Evolutionary conservation across 2,888 invertebrate genomes (phyloP).

Genomic region (Unio delphinus): DNA sequence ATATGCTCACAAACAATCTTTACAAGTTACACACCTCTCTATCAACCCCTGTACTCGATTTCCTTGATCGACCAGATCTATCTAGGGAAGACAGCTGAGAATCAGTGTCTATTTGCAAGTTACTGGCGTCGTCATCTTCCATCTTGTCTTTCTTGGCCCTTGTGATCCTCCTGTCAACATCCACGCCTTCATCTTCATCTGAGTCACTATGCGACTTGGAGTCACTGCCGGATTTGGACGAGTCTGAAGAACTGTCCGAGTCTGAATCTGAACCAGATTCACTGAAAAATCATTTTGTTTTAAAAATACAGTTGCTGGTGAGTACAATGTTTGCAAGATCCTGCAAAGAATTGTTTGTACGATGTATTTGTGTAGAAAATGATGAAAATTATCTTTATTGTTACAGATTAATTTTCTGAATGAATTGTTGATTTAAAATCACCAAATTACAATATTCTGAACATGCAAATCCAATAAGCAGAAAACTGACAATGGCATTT

Average conservation of each 20-base stretch:
- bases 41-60: constrained; percentile 1
- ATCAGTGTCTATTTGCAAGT: constrained; percentile 7
- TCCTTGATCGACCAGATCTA: not conserved
- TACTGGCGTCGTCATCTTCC: constrained; percentile 1
- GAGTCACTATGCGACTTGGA: constrained; percentile 32
- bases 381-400: too few relatives aligned
- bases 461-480: too few relatives aligned
- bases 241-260: constrained; percentile 54
- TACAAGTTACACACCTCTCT: constrained; percentile 3
- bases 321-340: not conserved
- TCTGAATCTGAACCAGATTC: constrained; percentile 52
- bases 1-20: not conserved
- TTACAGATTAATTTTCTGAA: too few relatives aligned
- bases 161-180: constrained; percentile 20
- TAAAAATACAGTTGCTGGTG: not conserved
- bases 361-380: too few relatives aligned
- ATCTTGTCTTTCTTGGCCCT: constrained; percentile 8
- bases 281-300: constrained; percentile 24
- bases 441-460: too few relatives aligned
- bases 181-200: constrained; percentile 33
- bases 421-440: too few relatives aligned
- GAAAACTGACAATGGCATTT: too few relatives aligned
- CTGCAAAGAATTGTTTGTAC: too few relatives aligned
- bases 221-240: constrained; percentile 27
- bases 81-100: constrained; percentile 9